These are phyloP conservation scores for Megastigmus dorsalis DNA, from an alignment of 2,888 invertebrate species.

Conservation along the genomic window DNA sequence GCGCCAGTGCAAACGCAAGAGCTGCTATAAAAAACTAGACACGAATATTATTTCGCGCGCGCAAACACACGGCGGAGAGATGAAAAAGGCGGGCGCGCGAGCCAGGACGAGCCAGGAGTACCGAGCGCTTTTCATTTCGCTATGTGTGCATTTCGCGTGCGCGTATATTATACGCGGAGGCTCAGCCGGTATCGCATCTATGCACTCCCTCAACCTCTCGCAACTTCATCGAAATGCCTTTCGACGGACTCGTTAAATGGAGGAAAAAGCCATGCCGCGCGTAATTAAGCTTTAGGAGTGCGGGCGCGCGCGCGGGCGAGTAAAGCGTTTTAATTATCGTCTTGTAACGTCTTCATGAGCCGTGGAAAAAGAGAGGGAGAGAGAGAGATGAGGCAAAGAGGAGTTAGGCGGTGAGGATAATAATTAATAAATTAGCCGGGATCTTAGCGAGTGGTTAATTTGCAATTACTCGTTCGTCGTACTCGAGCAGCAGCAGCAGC, in stretches of 20 bases:
- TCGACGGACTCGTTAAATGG: not conserved
- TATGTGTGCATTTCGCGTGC: no score
- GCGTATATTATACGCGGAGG: no score
- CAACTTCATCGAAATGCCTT: not conserved
- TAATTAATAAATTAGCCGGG: slow-evolving; percentile 62
- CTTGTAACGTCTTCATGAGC: not conserved
- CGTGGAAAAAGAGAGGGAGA: no score
- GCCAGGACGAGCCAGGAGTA: no score
- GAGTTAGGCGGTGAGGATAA: slow-evolving; percentile 38
- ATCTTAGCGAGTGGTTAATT: slow-evolving; percentile 60
- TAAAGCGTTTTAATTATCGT: slow-evolving; percentile 33
- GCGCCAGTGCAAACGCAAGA: not conserved
- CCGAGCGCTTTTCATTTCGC: slow-evolving; percentile 19
- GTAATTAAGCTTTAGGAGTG: slow-evolving; percentile 26
- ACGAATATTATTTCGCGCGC: no score
- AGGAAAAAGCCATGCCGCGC: no score
- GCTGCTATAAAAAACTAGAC: not conserved
- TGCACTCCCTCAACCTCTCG: no score
- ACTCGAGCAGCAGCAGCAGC: no score
- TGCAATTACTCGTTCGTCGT: slow-evolving; percentile 59
- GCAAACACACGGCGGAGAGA: no score
- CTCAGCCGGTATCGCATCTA: no score
- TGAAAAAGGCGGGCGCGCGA: no score
- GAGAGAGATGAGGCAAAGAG: not conserved
- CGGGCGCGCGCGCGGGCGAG: no score